Evolutionary conservation across 1,140 invertebrate species (phyloP).

Genomic region (Andricus grossulariae): DNA sequence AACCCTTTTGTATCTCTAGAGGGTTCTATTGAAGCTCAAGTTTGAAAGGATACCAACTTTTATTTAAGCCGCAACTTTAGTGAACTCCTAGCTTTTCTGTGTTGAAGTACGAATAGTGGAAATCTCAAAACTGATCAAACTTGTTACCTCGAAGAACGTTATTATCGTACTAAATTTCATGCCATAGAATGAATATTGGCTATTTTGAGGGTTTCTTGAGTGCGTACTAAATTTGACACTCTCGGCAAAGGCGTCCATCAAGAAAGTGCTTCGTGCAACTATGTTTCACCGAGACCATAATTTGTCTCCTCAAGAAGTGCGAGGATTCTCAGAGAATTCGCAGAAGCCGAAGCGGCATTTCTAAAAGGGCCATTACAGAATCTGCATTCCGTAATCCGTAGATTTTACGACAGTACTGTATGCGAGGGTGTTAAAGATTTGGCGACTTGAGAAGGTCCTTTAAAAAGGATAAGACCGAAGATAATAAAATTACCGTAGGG

Average conservation of each 20-base stretch:
- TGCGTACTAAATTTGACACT: no score
- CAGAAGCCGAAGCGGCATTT: background rate
- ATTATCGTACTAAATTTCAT: no score
- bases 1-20: no score
- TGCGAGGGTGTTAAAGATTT: background rate
- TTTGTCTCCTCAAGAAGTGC: slow-evolving; percentile 1
- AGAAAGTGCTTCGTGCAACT: background rate
- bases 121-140: no score
- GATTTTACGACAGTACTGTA: slow-evolving; percentile 15
- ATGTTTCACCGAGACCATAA: slow-evolving; percentile 7
- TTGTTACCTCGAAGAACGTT: no score
- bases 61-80: no score
- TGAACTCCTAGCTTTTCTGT: no score
- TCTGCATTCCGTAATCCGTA: slow-evolving; percentile 16
- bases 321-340: background rate
- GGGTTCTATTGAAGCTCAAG: no score
- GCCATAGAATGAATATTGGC: no score
- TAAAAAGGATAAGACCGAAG: background rate
- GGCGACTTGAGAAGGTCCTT: slow-evolving; percentile 7
- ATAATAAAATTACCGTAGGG: background rate
- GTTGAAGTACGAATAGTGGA: no score
- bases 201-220: no score
- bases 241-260: background rate
- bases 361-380: slow-evolving; percentile 21
- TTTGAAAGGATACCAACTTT: no score